Conservation (phyloP, 2,113 vertebrate genomes). For the Muntiacus reevesi region DNA sequence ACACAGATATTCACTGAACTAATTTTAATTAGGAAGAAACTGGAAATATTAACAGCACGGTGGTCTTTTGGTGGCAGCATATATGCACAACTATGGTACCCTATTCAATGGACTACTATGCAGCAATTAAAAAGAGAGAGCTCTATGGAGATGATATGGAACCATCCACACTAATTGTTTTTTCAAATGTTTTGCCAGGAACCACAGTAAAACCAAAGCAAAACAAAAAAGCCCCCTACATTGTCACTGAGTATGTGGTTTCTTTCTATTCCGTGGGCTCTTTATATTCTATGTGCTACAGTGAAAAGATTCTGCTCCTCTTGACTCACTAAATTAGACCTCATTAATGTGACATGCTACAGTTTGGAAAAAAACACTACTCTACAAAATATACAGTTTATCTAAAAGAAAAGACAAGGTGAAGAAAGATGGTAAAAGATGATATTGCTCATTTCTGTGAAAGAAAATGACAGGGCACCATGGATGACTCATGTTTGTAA, state of each 20-base stretch:
- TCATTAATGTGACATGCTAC: not conserved
- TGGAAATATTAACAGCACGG: not conserved
- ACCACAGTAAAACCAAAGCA: not conserved
- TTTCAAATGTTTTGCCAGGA: not conserved
- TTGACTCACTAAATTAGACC: not conserved
- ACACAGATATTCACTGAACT: not conserved
- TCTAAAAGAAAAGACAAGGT: not conserved
- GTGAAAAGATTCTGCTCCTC: not conserved
- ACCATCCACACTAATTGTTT: not conserved
- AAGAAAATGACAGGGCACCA: not conserved
- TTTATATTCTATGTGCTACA: not conserved
- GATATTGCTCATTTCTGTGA: not conserved
- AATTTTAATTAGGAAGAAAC: constrained; percentile 29
- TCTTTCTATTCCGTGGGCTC: not conserved
- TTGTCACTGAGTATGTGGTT: not conserved
- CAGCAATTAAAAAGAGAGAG: not conserved
- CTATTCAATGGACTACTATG: not conserved
- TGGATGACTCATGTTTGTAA: not conserved
- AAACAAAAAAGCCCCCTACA: not conserved
- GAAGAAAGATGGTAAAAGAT: not conserved
- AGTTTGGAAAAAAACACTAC: not conserved
- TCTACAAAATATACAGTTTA: not conserved
- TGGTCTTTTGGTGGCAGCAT: not conserved
- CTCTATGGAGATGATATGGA: not conserved
- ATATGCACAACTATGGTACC: not conserved